Conservation (phyloP, 2,113 vertebrate genomes). For the Ivindomyrus marchei region DNA sequence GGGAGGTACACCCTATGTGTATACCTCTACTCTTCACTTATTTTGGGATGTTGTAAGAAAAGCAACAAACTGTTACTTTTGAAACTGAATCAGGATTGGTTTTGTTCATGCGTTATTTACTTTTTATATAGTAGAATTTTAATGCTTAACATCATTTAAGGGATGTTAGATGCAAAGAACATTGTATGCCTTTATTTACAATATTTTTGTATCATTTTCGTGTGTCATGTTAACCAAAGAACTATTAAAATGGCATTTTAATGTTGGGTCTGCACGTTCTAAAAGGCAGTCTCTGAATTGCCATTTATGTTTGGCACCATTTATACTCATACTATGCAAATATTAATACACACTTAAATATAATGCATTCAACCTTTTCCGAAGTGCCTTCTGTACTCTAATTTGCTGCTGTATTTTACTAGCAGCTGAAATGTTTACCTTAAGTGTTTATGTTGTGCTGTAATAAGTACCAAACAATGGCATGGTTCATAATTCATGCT, state of each 20-base stretch:
- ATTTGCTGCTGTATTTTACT: conserved; percentile 3
- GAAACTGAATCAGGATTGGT: background rate
- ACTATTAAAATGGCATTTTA: conserved; percentile 2
- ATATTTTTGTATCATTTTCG: background rate
- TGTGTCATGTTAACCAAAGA: background rate
- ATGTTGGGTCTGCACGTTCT: background rate
- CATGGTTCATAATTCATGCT: background rate
- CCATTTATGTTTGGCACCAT: background rate
- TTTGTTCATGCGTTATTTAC: background rate
- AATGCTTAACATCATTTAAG: background rate
- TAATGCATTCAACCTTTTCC: background rate
- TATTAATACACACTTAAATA: background rate
- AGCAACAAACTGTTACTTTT: background rate
- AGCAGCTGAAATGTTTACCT: background rate
- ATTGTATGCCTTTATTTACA: background rate
- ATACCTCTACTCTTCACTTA: background rate
- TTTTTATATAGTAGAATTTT: background rate
- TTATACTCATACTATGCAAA: conserved; percentile 9
- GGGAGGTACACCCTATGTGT: background rate
- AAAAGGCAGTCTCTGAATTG: background rate
- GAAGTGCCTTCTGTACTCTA: background rate
- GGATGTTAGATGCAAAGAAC: background rate
- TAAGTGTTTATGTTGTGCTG: background rate
- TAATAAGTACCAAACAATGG: background rate
- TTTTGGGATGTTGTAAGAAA: background rate